Percentiles rank a stretch among this genome's conserved stretches.
These are phyloP conservation scores for Temnopleurus reevesii DNA, from an alignment of 53 echinoderm and acorn worm genomes.

Conservation along the genomic window DNA sequence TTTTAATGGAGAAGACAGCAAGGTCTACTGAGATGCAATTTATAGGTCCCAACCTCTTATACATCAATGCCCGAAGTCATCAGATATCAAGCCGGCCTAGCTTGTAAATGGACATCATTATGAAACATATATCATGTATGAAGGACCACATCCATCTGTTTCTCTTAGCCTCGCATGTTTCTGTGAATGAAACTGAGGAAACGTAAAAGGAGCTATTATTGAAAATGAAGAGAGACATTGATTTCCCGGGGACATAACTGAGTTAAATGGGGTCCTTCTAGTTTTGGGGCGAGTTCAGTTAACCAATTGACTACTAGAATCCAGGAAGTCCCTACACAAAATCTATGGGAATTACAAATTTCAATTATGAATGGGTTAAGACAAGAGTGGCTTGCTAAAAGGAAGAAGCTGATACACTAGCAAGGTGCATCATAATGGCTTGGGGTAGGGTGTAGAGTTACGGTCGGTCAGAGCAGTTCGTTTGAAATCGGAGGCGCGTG, in stretches of 20 bases:
- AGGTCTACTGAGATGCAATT: not conserved
- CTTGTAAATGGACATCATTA: not conserved
- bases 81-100: not conserved
- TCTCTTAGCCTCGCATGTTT: too few relatives aligned
- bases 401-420: conserved; percentile 47
- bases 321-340: too few relatives aligned
- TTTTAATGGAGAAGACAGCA: not conserved
- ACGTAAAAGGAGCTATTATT: conserved; percentile 4
- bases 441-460: conserved; percentile 41
- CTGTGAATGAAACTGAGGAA: conserved; percentile 2
- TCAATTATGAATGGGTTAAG: too few relatives aligned
- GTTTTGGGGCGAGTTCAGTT: not conserved
- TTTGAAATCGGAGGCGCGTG: conserved; percentile 45
- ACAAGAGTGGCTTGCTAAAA: conserved; percentile 30
- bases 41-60: not conserved
- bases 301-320: too few relatives aligned
- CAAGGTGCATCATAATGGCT: conserved; percentile 52
- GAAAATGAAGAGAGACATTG: conserved; percentile 30
- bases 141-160: conserved; percentile 22
- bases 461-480: conserved; percentile 44
- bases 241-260: conserved; percentile 36
- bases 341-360: too few relatives aligned
- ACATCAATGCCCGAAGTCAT: not conserved
- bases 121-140: conserved; percentile 20
- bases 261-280: conserved; percentile 46